Evolutionary conservation across 1,140 invertebrate genomes (phyloP).

Genomic region (Plutomurus gul): DNA sequence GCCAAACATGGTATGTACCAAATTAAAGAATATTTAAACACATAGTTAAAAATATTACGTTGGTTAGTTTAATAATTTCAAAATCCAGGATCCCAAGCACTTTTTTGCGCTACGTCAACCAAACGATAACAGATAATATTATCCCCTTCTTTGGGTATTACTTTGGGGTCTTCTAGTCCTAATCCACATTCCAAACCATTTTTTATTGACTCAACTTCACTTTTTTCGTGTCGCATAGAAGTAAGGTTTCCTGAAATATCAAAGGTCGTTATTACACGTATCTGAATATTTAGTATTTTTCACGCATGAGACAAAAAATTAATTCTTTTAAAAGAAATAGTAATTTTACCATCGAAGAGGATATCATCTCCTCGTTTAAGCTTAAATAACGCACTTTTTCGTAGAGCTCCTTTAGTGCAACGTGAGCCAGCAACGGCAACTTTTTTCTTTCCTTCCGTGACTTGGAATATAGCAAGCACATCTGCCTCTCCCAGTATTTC

Average conservation of each 20-base stretch:
- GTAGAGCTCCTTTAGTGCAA: conserved; percentile 77
- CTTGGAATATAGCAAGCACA: conserved; percentile 80
- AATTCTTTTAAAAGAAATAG: background rate
- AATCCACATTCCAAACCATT: conserved; percentile 86
- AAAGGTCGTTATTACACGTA: conserved; percentile 26
- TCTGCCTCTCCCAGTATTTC: conserved; percentile 81
- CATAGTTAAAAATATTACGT: too few species aligned
- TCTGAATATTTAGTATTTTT: background rate
- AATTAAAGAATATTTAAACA: too few species aligned
- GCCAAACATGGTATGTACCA: too few species aligned
- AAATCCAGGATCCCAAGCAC: conserved; percentile 75
- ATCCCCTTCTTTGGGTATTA: conserved; percentile 77
- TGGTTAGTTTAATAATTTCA: conserved; percentile 3
- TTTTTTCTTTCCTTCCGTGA: conserved; percentile 80
- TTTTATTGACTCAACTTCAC: conserved; percentile 83
- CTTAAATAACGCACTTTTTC: conserved; percentile 70
- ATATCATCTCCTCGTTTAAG: conserved; percentile 68
- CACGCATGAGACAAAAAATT: background rate
- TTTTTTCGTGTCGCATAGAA: conserved; percentile 87
- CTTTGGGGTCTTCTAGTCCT: conserved; percentile 67
- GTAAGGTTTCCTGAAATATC: conserved; percentile 67
- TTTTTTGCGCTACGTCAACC: conserved; percentile 66
- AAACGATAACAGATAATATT: conserved; percentile 75
- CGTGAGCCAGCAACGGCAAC: conserved; percentile 85
- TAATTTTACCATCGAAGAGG: conserved; percentile 71